Evolutionary conservation across 2,888 invertebrate genomes (phyloP), one percentile per base, ranked within the genome.

Genomic region (Chalcosyrphus nemorum): DNA sequence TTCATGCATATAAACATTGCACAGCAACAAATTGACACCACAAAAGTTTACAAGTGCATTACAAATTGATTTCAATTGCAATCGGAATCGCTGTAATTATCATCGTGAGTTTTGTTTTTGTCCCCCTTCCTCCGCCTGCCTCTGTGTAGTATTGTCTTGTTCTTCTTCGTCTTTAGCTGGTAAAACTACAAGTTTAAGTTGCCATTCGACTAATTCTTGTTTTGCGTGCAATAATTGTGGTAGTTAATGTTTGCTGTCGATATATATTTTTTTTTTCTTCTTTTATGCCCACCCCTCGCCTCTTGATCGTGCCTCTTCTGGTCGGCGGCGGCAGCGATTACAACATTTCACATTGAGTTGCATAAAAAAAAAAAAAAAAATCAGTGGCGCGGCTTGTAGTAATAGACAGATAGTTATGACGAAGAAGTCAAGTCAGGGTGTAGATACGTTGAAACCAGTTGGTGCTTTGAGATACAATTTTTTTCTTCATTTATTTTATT

Each of bases 1-100:
- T 50, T 80, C 80, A 74, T 80, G 82, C 68, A 68, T 78, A 68
- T 74, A 72, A 68, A 57, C 68, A 78, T 78, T 78, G 35, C 78
- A n/a, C n/a, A 63, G 56, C 50, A 65, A 47, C 66, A 70, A 50
- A 74, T 63, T 32, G 41, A 68, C 63, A 66, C 45, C 41, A 41
- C 47, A 54, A 52, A 61, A 19, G 56, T 72, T 70, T 66, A 76
- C 72, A 78, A 84, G 78, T 80, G 84, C 74, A 70, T 80, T 84
- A 84, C 84, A 80, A 84, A 84, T 84, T 84, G 84, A 84, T 84
- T 84, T 80, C 84, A 84, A 84, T 84, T 84, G 65, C 74, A 65
- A 75, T 80, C 56, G 68, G 66, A 80, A 74, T 84, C 63, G 80
- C 41, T 63, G 75, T 80, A 84, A 84, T 84, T 84, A 81, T 65